Conservation (phyloP, 1,140 invertebrate species). For the Drosophila bipectinata region DNA sequence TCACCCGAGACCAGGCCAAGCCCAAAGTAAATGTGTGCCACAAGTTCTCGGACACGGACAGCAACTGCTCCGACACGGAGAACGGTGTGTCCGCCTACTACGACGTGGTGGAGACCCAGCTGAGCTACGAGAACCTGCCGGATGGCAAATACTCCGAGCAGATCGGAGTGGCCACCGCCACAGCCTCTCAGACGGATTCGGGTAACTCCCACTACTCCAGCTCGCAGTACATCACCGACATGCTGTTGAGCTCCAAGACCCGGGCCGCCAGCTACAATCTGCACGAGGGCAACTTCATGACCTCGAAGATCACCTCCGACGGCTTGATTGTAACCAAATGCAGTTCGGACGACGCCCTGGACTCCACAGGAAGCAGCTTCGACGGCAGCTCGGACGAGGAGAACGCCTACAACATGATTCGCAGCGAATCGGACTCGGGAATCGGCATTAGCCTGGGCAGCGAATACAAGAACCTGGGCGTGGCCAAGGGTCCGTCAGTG, state of each 20-base stretch:
- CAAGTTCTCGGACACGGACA: conserved; percentile 84
- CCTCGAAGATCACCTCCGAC: conserved; percentile 83
- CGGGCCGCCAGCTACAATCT: conserved; percentile 80
- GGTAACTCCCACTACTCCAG: conserved; percentile 65
- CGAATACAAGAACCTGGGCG: conserved; percentile 72
- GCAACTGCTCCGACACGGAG: conserved; percentile 79
- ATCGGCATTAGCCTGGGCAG: conserved; percentile 81
- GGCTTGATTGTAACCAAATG: conserved; percentile 82
- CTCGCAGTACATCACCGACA: conserved; percentile 83
- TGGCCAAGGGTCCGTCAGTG: conserved; percentile 25
- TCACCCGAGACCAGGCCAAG: conserved; percentile 86
- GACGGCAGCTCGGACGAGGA: conserved; percentile 83
- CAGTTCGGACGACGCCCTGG: conserved; percentile 80
- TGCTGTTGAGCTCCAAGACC: conserved; percentile 80
- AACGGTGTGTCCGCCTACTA: conserved; percentile 83
- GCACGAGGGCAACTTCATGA: conserved; percentile 83
- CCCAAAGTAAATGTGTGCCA: conserved; percentile 86
- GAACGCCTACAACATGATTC: conserved; percentile 83
- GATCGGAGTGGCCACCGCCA: conserved; percentile 63
- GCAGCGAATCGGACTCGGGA: conserved; percentile 83
- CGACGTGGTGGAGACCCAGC: conserved; percentile 79
- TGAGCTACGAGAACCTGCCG: conserved; percentile 83
- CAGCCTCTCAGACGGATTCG: conserved; percentile 29
- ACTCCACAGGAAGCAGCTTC: conserved; percentile 83
- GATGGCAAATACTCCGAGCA: conserved; percentile 76